Evolutionary conservation across 2,888 invertebrate species (phyloP).

Genomic region (Sarcophaga caerulescens): DNA sequence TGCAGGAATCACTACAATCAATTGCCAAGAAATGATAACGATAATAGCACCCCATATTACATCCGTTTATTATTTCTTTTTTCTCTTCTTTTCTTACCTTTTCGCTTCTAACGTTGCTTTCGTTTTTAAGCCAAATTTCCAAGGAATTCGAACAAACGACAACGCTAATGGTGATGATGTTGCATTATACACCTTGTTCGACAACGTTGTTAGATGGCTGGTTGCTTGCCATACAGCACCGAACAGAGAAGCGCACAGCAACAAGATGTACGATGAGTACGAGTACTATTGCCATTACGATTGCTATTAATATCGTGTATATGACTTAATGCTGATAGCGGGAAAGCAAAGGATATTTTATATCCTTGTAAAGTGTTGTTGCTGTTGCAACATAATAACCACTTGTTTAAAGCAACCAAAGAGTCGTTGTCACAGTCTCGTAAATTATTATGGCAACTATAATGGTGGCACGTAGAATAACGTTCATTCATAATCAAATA

Average conservation of each 20-base stretch:
- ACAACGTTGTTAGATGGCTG: neutral
- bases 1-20: slow-evolving; percentile 50
- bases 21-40: slow-evolving; percentile 57
- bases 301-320: slow-evolving; percentile 1
- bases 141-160: neutral
- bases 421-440: neutral
- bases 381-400: neutral
- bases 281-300: neutral
- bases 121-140: neutral
- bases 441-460: neutral
- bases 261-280: neutral
- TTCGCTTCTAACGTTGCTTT: neutral
- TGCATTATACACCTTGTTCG: neutral
- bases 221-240: no score
- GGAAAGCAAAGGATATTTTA: neutral
- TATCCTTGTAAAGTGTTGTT: neutral
- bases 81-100: neutral
- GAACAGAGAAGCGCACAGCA: neutral
- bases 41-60: slow-evolving; percentile 45
- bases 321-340: neutral
- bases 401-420: neutral
- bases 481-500: slow-evolving; percentile 60
- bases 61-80: slow-evolving; percentile 35
- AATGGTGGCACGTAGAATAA: slow-evolving; percentile 54
- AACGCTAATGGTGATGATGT: neutral